phyloP scores from a whole-genome alignment of 2,797 vertebrate genomes.

The Valencia hispanica region DNA sequence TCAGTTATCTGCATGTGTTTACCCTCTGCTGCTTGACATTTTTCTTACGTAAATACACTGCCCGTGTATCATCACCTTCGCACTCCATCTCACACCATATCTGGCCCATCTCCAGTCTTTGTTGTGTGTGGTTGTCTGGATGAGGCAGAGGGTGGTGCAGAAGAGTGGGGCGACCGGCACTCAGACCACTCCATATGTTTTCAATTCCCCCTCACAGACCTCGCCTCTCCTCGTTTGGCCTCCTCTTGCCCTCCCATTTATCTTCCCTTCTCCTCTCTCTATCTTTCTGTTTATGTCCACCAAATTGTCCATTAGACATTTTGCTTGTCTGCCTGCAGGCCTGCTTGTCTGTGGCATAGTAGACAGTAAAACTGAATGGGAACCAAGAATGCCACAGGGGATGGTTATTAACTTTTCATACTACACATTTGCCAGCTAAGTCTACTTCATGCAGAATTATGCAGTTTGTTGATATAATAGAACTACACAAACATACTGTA shows the following conservation, averaged over 20 bases:
- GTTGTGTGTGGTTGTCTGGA: slow-evolving; percentile 73
- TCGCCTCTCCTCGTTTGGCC: slow-evolving; percentile 49
- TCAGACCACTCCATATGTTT: slow-evolving; percentile 77
- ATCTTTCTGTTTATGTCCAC: slow-evolving; percentile 52
- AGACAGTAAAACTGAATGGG: slow-evolving; percentile 46
- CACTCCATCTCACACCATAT: slow-evolving; percentile 67
- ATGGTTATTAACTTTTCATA: slow-evolving; percentile 60
- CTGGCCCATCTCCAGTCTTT: slow-evolving; percentile 68
- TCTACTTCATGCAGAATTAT: slow-evolving; percentile 17
- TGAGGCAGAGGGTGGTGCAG: slow-evolving; percentile 58
- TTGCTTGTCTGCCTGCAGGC: slow-evolving; percentile 63
- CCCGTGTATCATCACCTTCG: slow-evolving; percentile 68
- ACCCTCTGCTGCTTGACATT: slow-evolving; percentile 35
- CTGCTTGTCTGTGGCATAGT: slow-evolving; percentile 59
- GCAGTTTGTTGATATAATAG: slow-evolving; percentile 15
- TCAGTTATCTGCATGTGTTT: slow-evolving; percentile 58
- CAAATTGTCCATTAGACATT: slow-evolving; percentile 65
- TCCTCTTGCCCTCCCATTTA: slow-evolving; percentile 24
- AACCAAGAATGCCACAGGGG: slow-evolving; percentile 58
- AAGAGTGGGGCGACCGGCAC: slow-evolving; percentile 63
- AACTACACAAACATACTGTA: slow-evolving; percentile 9
- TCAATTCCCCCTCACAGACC: slow-evolving; percentile 68
- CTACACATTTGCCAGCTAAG: slow-evolving; percentile 26
- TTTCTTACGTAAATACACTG: slow-evolving; percentile 50
- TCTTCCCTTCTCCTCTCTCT: slow-evolving; percentile 6